These are phyloP conservation scores for Ammodytes marinus DNA, from an alignment of 2,113 vertebrate species.

Conservation along the genomic window DNA sequence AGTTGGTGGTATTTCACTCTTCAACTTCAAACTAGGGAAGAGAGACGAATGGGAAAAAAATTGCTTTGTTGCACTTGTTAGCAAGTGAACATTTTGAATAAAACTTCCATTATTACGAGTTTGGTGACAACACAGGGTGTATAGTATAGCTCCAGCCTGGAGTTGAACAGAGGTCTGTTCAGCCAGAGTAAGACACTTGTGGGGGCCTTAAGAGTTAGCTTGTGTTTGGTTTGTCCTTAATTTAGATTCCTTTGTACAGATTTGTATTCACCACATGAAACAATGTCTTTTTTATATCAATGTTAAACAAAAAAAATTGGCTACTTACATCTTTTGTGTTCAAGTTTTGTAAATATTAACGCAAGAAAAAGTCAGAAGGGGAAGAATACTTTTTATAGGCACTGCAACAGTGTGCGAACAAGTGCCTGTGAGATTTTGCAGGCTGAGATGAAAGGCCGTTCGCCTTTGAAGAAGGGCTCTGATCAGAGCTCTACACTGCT, in stretches of 20 bases:
- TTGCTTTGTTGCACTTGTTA: neutral
- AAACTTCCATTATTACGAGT: neutral
- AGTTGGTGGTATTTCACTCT: neutral
- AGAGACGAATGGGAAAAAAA: neutral
- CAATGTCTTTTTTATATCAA: constrained; percentile 2
- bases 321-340: constrained; percentile 53
- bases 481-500: constrained; percentile 51
- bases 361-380: constrained; percentile 42
- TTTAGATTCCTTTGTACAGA: constrained; percentile 37
- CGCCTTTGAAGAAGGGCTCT: constrained; percentile 57
- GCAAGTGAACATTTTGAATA: neutral
- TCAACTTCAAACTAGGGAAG: neutral
- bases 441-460: constrained; percentile 65
- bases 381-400: constrained; percentile 61
- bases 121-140: neutral
- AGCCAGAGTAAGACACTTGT: neutral
- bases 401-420: constrained; percentile 6
- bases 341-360: constrained; percentile 50
- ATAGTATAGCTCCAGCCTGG: neutral
- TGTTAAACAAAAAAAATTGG: constrained; percentile 9
- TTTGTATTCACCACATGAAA: constrained; percentile 25
- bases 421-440: constrained; percentile 46
- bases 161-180: neutral
- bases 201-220: neutral
- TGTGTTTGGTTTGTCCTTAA: constrained; percentile 20